phyloP scores from a whole-genome alignment of 2,888 invertebrate species.

The Coenonympha arcania region DNA sequence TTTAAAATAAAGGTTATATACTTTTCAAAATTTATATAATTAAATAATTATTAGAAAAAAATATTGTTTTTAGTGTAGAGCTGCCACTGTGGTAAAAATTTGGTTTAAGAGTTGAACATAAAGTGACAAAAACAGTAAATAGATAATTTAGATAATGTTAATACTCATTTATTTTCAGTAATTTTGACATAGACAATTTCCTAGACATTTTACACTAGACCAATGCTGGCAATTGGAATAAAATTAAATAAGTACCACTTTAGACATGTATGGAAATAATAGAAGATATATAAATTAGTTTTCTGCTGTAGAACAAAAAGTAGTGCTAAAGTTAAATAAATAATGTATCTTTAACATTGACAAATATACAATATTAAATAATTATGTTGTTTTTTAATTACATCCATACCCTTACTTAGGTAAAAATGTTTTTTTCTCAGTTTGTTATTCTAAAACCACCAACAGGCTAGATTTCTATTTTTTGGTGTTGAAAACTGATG shows the following conservation, averaged over 20 bases:
- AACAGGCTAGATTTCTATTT: too few relatives aligned
- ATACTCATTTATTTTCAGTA: slow-evolving; percentile 25
- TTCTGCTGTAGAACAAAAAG: slow-evolving; percentile 57
- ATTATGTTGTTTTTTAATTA: slow-evolving; percentile 11
- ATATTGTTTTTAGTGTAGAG: slow-evolving; percentile 16
- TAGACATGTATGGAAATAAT: slow-evolving; percentile 40
- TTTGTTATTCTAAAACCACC: too few relatives aligned
- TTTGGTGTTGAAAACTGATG: too few relatives aligned
- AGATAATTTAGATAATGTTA: slow-evolving; percentile 26
- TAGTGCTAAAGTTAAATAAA: slow-evolving; percentile 56
- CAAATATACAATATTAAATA: slow-evolving; percentile 52
- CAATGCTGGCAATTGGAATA: neutral
- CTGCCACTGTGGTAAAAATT: slow-evolving; percentile 22
- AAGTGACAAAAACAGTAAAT: slow-evolving; percentile 19
- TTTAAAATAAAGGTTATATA: slow-evolving; percentile 18
- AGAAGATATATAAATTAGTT: slow-evolving; percentile 29
- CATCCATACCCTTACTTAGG: neutral
- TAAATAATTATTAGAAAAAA: slow-evolving; percentile 20
- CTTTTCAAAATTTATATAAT: slow-evolving; percentile 23
- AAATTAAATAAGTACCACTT: slow-evolving; percentile 22
- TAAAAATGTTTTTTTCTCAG: too few relatives aligned
- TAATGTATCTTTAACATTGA: slow-evolving; percentile 61
- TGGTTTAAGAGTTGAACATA: slow-evolving; percentile 14
- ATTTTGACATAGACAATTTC: slow-evolving; percentile 16
- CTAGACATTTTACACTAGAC: slow-evolving; percentile 10